Base-by-base conservation (phyloP, 2,888 invertebrate genomes). In the Brachycybe producta region DNA sequence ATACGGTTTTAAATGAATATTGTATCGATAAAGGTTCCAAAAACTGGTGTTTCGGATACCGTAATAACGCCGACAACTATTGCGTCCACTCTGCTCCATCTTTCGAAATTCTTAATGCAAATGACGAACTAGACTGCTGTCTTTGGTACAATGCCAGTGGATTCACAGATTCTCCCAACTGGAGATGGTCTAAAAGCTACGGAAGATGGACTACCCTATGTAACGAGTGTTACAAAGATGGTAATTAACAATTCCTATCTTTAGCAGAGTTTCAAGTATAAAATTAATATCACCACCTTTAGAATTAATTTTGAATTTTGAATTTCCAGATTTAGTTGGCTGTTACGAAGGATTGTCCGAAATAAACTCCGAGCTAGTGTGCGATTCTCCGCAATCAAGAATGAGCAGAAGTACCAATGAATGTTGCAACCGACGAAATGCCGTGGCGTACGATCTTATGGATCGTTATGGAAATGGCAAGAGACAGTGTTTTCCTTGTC, bases 171-270 rank as follows among this genome's bases (percentile, higher is more conserved):
- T 23, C 15, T 5, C 47, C 47, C 28, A 8, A 38, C 17, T 47
- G 47, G 47, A 35, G 26, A 17, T 47, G 47, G 47, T 36, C 47
- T 3, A 39, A 2, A 15, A 11, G 39, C 8, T 39, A 38, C 47
- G 19, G 47, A 15, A 15, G 47, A 8, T 47, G 47, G 47, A 26
- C 17, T n/a, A 47, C 47, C 5, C 23, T 26, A 7, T 47, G 47
- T 27, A 26, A 8, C 26, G 26, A 15, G 8, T 38, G 36, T 28
- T 23, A 17, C 38, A 47, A 38, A 27, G 38, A 47, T 19, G 17
- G 47, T 39, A 38, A 36, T 23, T 39, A 7, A 5, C 23, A 23
- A 7, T 42, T 42, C 7, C 19, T 23, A 21, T 36, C 24, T 36
- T 8, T n/a, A 5, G 3, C 11, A 24, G 5, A 35, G 19, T 26